phyloP scores from a whole-genome alignment of 2,797 vertebrate genomes.

The Salmo trutta region DNA sequence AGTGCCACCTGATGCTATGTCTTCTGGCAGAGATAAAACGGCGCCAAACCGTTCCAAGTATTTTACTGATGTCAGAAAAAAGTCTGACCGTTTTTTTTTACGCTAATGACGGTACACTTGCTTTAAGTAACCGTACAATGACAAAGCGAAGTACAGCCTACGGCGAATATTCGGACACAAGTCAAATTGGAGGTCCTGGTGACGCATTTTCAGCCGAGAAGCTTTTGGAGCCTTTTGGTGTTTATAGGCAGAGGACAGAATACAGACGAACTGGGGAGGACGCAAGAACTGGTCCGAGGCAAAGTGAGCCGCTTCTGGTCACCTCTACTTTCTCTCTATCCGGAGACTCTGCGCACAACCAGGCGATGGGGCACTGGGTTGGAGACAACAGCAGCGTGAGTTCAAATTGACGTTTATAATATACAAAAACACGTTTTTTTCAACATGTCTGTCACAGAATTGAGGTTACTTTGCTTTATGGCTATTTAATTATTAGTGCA shows the following conservation, averaged over 20 bases:
- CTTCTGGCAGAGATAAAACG: constrained; percentile 6
- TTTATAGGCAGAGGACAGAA: constrained; percentile 67
- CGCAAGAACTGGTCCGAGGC: constrained; percentile 65
- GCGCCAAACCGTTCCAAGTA: constrained; percentile 26
- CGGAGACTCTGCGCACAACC: constrained; percentile 93
- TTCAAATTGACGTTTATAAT: constrained; percentile 50
- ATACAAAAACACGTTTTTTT: constrained; percentile 21
- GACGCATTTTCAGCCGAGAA: constrained; percentile 42
- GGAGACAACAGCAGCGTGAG: constrained; percentile 96
- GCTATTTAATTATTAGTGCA: background rate
- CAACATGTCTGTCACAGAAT: background rate
- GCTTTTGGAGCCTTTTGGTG: constrained; percentile 57
- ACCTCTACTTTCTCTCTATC: constrained; percentile 89
- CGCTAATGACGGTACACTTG: background rate
- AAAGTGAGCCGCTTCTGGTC: constrained; percentile 81
- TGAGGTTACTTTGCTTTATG: background rate
- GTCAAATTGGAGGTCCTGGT: constrained; percentile 34
- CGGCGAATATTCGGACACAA: constrained; percentile 54
- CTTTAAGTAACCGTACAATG: constrained; percentile 10
- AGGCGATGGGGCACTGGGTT: constrained; percentile 97
- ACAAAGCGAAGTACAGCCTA: constrained; percentile 47
- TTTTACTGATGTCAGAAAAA: constrained; percentile 32
- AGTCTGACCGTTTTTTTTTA: constrained; percentile 29
- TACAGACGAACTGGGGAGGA: constrained; percentile 76
- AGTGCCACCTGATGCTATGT: constrained; percentile 2